Percentiles rank a stretch among this genome's conserved stretches.
Evolutionary conservation across 1,140 invertebrate species (phyloP).

Genomic region (Aplysia californica): DNA sequence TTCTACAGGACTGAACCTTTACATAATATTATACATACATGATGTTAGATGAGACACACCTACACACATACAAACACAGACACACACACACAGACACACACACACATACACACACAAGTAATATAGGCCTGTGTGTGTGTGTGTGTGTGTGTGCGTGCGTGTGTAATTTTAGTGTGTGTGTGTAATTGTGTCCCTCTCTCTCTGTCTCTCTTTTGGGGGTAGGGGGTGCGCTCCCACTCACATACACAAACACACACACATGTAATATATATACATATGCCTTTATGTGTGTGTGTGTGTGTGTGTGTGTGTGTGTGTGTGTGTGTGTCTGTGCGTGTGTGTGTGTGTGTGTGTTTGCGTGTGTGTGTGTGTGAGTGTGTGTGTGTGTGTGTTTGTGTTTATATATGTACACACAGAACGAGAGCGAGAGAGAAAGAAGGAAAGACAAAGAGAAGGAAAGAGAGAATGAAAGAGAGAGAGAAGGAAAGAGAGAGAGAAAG

Average conservation of each 20-base stretch:
- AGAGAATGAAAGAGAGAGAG: not conserved
- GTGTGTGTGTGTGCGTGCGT: not conserved
- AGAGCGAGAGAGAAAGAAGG: no score
- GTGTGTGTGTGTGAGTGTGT: no score
- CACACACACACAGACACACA: not conserved
- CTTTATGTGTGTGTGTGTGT: not conserved
- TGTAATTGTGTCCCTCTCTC: not conserved
- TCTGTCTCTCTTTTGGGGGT: no score
- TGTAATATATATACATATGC: not conserved
- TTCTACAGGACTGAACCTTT: no score
- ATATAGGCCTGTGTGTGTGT: not conserved
- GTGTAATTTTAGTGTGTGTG: not conserved
- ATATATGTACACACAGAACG: no score
- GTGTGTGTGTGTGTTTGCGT: no score
- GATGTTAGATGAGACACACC: no score
- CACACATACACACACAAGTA: not conserved
- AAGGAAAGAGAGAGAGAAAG: not conserved
- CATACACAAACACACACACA: not conserved
- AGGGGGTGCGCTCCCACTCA: not conserved
- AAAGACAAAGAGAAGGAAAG: no score
- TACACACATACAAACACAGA: not conserved
- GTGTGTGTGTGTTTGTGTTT: no score
- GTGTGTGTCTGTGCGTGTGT: no score
- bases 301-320: slow-evolving; percentile 19
- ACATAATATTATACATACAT: no score